Evolutionary conservation across 2,888 invertebrate species (phyloP), one percentile per base, ranked within the genome.

Genomic region (Cyclophora punctaria): DNA sequence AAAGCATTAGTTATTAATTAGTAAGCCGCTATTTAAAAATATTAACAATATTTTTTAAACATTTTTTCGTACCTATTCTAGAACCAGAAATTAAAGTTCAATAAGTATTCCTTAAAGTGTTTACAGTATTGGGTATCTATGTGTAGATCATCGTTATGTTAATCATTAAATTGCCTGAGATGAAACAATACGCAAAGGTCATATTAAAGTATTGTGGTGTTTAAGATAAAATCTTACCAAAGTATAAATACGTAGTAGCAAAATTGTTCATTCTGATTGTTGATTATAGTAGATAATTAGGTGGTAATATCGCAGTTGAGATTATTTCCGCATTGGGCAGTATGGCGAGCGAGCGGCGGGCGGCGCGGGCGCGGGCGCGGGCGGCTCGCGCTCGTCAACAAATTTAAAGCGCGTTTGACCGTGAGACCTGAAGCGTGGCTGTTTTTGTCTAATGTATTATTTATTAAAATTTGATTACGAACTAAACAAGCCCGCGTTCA

Each of bases 331-430:
- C 73, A 73, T 82, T 59, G 45, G 48, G 51, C 46, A 45, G 50
- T 35, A 35, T 67, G 67, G 58, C 57, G 52, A 58, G 53, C 58
- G 56, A 37, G 50, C 55, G 53, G 48, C 48, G 52, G 47, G 48
- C 50, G 53, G 52, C 54, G 51, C 58, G 47, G 20, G 20, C 37
- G 37, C 4, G 44, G 50, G 55, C 58, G 46, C 53, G 58, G 59
- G 51, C 54, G 59, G 58, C 56, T 71, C 54, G 55, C 69, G 68
- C 71, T 74, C 78, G 73, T 79, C 80, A 76, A 79, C 80, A 80
- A 71, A 83, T 86, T 78, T 86, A 85, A 83, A 78, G 83, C 83
- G 69, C 75, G 79, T 81, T 82, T 83, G 86, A 78, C 87, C 86
- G 81, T 86, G 88, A 87, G 86, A 84, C 69, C 71, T 78, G 73